Conservation (phyloP, 2,888 invertebrate genomes). For the Scaptomyza reducta region DNA sequence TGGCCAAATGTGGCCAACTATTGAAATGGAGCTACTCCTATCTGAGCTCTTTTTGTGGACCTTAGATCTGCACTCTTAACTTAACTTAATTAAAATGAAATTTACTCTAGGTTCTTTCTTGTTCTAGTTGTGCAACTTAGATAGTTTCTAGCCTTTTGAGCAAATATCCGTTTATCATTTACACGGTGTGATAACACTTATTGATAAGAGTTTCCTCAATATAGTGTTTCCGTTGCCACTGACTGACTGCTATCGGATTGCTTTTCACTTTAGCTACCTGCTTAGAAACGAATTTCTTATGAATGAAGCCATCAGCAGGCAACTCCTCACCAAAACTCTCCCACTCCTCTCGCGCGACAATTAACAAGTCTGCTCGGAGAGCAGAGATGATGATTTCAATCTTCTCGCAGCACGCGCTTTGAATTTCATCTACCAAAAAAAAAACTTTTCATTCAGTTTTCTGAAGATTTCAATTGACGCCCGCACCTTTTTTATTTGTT, state of each 20-base stretch:
- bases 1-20: conserved; percentile 54
- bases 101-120: no score
- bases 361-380: conserved; percentile 46
- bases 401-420: conserved; percentile 63
- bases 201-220: conserved; percentile 52
- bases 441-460: conserved; percentile 68
- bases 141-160: not conserved
- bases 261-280: conserved; percentile 38
- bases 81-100: not conserved
- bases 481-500: conserved; percentile 47
- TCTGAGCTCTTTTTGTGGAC: not conserved
- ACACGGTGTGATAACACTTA: conserved; percentile 2
- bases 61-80: not conserved
- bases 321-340: not conserved
- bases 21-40: conserved; percentile 48
- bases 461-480: conserved; percentile 51
- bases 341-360: conserved; percentile 33
- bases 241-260: not conserved
- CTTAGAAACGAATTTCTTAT: conserved; percentile 45
- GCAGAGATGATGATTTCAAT: conserved; percentile 35
- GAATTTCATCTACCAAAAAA: conserved; percentile 43
- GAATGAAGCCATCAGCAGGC: conserved; percentile 60
- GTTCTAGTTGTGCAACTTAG: no score
- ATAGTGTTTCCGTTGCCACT: conserved; percentile 58
- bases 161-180: conserved; percentile 10